Conservation (phyloP, 2,888 invertebrate genomes). For the Leptinotarsa rubiginosa region DNA sequence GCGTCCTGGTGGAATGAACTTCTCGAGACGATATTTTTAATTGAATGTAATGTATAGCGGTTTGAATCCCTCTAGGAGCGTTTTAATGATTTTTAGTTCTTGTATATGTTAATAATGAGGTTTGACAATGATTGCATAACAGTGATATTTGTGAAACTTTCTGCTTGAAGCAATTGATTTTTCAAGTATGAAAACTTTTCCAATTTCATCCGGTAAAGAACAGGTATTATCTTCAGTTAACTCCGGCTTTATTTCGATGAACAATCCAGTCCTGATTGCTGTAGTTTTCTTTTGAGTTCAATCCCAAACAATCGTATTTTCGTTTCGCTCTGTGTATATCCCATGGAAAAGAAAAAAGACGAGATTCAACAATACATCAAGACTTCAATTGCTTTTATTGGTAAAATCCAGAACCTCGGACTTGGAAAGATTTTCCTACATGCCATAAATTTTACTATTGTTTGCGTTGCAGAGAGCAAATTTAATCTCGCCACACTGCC, state of each 20-base stretch:
- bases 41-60: no score
- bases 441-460: conserved; percentile 13
- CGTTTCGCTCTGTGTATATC: neutral
- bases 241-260: neutral
- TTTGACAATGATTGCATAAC: no score
- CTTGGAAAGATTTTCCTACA: neutral
- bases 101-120: no score
- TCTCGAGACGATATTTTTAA: no score
- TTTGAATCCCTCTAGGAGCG: no score
- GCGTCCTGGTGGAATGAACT: no score
- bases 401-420: neutral
- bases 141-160: no score
- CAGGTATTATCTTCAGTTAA: neutral
- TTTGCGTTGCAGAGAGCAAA: conserved; percentile 14
- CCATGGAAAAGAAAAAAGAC: neutral
- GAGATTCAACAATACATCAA: conserved; percentile 10
- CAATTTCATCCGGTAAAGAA: neutral
- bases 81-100: no score
- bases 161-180: no score
- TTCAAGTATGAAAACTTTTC: neutral
- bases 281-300: neutral
- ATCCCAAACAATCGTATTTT: neutral
- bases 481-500: conserved; percentile 7
- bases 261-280: neutral
- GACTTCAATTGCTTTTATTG: conserved; percentile 1